These are phyloP conservation scores for Xenotilapia caudafasciata DNA, from an alignment of 2,113 vertebrate genomes.

Conservation along the genomic window DNA sequence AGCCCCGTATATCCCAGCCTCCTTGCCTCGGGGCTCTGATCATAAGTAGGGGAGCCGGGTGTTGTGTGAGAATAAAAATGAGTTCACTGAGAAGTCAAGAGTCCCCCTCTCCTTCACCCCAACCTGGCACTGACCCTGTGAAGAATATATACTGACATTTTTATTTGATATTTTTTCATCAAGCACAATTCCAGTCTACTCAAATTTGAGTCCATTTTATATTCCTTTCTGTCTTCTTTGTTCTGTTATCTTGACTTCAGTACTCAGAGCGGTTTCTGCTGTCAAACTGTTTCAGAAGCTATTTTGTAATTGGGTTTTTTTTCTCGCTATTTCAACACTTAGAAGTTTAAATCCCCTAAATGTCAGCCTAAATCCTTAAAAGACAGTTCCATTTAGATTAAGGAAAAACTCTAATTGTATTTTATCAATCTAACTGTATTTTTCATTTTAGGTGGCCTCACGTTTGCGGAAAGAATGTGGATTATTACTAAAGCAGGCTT, in stretches of 20 bases:
- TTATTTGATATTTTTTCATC: not conserved
- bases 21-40: constrained; percentile 53
- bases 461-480: not conserved
- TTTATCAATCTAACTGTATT: not conserved
- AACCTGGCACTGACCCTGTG: not conserved
- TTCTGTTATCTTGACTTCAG: not conserved
- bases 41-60: constrained; percentile 47
- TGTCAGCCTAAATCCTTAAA: not conserved
- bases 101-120: not conserved
- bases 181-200: not conserved
- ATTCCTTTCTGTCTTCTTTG: not conserved
- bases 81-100: constrained; percentile 60
- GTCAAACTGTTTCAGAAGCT: not conserved
- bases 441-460: not conserved
- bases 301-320: not conserved
- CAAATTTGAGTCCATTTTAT: not conserved
- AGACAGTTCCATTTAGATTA: not conserved
- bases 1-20: constrained; percentile 18
- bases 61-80: constrained; percentile 51
- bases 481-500: constrained; percentile 29
- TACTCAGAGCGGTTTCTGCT: not conserved
- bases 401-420: not conserved
- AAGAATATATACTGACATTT: not conserved
- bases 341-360: not conserved
- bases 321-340: not conserved